Percentiles rank a stretch among this genome's conserved stretches.
Evolutionary conservation across 2,113 vertebrate genomes (phyloP).

Genomic region (Daboia siamensis): DNA sequence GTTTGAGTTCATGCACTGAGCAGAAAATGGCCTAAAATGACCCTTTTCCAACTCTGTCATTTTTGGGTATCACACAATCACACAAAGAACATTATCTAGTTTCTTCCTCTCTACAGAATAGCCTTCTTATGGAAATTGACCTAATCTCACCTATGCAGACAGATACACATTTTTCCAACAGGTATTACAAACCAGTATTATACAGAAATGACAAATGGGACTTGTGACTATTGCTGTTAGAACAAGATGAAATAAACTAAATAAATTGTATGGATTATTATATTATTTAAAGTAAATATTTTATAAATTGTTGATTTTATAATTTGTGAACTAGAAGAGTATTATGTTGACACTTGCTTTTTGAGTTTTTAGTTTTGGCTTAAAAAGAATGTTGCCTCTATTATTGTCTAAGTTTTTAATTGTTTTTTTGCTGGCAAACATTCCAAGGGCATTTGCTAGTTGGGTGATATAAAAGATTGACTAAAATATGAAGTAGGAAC

Average conservation of each 20-base stretch:
- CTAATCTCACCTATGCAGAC: background rate
- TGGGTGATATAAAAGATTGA: background rate
- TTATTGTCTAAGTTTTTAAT: background rate
- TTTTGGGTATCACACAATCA: background rate
- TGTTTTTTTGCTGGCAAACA: background rate
- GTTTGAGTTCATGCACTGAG: background rate
- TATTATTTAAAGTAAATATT: background rate
- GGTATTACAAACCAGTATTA: background rate
- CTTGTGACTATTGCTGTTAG: background rate
- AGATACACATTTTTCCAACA: background rate
- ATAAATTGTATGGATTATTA: background rate
- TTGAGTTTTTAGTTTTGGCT: background rate
- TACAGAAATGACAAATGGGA: background rate
- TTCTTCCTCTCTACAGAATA: background rate
- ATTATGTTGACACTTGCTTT: background rate
- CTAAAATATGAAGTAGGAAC: background rate
- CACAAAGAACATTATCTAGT: background rate
- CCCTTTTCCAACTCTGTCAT: background rate
- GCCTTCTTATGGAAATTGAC: background rate
- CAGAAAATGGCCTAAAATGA: background rate
- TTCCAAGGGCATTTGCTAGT: background rate
- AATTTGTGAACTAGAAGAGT: background rate
- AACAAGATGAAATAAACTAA: background rate
- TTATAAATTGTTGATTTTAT: background rate
- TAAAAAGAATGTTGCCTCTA: background rate